Percentiles rank a stretch among this genome's conserved stretches.
phyloP scores from a whole-genome alignment of 2,113 vertebrate species.

The Lepisosteus osseus region DNA sequence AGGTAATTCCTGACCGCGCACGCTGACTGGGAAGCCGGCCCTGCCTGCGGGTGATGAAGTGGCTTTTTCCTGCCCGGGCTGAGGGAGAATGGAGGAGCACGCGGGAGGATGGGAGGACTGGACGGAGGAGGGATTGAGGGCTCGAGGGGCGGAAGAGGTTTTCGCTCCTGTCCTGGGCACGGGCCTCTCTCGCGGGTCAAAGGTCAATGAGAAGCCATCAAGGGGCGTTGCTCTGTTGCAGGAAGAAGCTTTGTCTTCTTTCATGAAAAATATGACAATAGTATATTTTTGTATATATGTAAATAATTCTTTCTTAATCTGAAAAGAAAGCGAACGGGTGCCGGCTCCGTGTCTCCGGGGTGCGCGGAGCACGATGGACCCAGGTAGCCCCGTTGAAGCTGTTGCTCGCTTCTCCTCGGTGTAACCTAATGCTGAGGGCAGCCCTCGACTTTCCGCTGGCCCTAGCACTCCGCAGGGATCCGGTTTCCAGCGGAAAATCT shows the following conservation, averaged over 20 bases:
- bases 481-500: no score
- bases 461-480: no score
- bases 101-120: not conserved
- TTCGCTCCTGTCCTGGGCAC: no score
- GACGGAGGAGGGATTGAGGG: not conserved
- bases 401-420: no score
- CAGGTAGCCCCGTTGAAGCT: no score
- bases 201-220: not conserved
- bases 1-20: constrained; percentile 2
- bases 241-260: constrained; percentile 13
- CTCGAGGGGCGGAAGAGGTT: constrained; percentile 14
- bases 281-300: constrained; percentile 12
- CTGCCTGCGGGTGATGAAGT: constrained; percentile 15
- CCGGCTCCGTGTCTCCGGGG: constrained; percentile 18
- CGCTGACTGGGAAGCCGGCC: constrained; percentile 21
- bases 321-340: not conserved
- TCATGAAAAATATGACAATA: constrained; percentile 16
- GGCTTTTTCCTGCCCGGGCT: constrained; percentile 15
- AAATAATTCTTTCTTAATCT: no score
- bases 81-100: constrained; percentile 4
- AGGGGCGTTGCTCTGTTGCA: not conserved
- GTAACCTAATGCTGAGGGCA: no score
- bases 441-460: no score
- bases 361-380: constrained; percentile 31
- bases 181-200: no score